A percentile compares a stretch with the other conserved stretches of the same genome.
Conservation (phyloP, 2,113 vertebrate genomes). For the Hiodon alosoides region DNA sequence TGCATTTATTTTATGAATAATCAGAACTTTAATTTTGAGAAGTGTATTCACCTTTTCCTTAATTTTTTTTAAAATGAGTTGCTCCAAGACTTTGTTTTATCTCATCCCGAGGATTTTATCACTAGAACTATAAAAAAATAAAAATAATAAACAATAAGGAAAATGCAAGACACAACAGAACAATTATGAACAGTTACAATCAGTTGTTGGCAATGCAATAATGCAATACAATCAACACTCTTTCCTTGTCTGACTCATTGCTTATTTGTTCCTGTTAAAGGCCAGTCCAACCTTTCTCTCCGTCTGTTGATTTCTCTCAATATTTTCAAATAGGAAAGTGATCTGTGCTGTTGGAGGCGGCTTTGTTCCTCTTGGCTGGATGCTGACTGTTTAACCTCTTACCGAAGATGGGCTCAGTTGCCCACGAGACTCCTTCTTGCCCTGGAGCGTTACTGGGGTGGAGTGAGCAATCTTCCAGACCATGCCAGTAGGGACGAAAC, state of each 20-base stretch:
- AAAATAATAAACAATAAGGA: neutral
- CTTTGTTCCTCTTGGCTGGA: slow-evolving; percentile 28
- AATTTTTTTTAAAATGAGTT: too few species aligned
- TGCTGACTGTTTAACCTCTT: slow-evolving; percentile 41
- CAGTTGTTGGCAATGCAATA: slow-evolving; percentile 43
- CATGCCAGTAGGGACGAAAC: slow-evolving; percentile 22
- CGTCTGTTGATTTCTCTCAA: neutral
- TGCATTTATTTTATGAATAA: too few species aligned
- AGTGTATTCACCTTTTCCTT: too few species aligned
- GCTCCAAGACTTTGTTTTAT: slow-evolving; percentile 27
- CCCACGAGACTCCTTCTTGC: slow-evolving; percentile 35
- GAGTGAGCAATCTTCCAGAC: slow-evolving; percentile 29
- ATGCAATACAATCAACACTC: slow-evolving; percentile 46
- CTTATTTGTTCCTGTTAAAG: slow-evolving; percentile 42
- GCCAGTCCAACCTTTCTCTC: slow-evolving; percentile 39
- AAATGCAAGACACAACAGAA: too few species aligned
- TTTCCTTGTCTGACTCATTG: slow-evolving; percentile 26
- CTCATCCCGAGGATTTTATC: slow-evolving; percentile 16
- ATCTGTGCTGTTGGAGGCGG: slow-evolving; percentile 15
- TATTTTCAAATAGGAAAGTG: slow-evolving; percentile 29
- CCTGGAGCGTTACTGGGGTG: slow-evolving; percentile 30
- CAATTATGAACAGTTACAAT: slow-evolving; percentile 8
- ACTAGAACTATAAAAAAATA: neutral
- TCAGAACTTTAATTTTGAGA: too few species aligned
- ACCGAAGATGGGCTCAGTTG: slow-evolving; percentile 31